A percentile compares a stretch with the other conserved stretches of the same genome.
phyloP scores from a whole-genome alignment of 23 tunicate genomes.

The Ascidia mentula region DNA sequence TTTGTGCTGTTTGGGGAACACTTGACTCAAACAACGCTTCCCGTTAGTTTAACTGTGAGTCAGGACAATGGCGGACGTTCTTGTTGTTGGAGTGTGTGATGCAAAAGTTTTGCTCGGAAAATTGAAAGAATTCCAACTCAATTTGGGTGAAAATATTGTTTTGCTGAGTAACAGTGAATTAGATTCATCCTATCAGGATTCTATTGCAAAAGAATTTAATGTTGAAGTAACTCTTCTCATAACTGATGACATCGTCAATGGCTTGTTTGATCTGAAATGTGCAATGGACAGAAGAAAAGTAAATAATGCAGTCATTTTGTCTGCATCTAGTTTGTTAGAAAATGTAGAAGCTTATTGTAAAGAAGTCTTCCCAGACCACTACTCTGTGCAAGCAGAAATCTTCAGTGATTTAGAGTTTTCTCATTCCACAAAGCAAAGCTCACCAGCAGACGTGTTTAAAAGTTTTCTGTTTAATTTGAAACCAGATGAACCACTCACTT shows the following conservation, averaged over 20 bases:
- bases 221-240: too few relatives aligned
- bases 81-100: neutral
- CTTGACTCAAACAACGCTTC: too few relatives aligned
- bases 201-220: too few relatives aligned
- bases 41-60: too few relatives aligned
- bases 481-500: constrained; percentile 10
- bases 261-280: neutral
- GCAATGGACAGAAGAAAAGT: neutral
- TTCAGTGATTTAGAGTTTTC: neutral
- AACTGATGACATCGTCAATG: neutral
- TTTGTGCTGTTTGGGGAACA: too few relatives aligned
- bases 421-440: neutral
- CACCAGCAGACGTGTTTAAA: neutral
- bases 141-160: neutral
- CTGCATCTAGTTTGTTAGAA: neutral
- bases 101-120: neutral
- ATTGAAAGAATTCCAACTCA: neutral
- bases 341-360: neutral
- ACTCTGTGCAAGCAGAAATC: neutral
- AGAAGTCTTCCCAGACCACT: neutral
- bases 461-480: neutral
- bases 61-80: neutral
- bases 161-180: neutral
- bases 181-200: neutral
- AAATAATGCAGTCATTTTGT: neutral